Conservation (phyloP, 2,797 vertebrate genomes). For the Myoxocephalus aenaeus region DNA sequence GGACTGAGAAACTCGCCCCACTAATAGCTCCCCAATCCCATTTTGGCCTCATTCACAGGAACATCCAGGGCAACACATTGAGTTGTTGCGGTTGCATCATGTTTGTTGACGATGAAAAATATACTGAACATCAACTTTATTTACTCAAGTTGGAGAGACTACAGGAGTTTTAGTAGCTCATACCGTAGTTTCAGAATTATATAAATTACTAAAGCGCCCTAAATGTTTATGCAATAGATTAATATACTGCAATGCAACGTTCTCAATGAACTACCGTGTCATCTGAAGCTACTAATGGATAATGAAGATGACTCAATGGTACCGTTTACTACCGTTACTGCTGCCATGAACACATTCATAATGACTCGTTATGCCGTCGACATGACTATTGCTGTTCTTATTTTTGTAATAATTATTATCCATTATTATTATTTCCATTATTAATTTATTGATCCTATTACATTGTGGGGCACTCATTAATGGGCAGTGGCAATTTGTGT, state of each 20-base stretch:
- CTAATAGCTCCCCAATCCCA: constrained; percentile 35
- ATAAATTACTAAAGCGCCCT: background rate
- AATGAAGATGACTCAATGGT: background rate
- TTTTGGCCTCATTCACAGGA: constrained; percentile 36
- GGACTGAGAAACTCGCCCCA: constrained; percentile 11
- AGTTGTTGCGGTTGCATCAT: constrained; percentile 14
- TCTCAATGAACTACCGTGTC: constrained; percentile 14
- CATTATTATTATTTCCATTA: background rate
- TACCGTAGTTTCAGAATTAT: background rate
- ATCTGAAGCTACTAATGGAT: constrained; percentile 15
- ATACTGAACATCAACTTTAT: background rate
- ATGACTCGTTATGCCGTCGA: constrained; percentile 1
- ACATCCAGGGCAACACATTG: constrained; percentile 1
- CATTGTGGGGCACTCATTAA: background rate
- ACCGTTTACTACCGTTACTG: background rate
- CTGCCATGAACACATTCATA: constrained; percentile 10
- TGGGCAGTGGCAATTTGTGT: constrained; percentile 1
- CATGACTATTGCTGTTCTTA: background rate
- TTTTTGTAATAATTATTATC: background rate
- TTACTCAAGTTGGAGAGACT: background rate
- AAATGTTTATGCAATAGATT: constrained; percentile 4
- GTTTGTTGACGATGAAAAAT: background rate
- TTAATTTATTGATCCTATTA: background rate
- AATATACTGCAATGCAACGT: constrained; percentile 1
- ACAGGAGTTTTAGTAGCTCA: background rate